These are phyloP conservation scores for Podotricha telesiphe DNA, from an alignment of 2,888 invertebrate species.

Conservation along the genomic window DNA sequence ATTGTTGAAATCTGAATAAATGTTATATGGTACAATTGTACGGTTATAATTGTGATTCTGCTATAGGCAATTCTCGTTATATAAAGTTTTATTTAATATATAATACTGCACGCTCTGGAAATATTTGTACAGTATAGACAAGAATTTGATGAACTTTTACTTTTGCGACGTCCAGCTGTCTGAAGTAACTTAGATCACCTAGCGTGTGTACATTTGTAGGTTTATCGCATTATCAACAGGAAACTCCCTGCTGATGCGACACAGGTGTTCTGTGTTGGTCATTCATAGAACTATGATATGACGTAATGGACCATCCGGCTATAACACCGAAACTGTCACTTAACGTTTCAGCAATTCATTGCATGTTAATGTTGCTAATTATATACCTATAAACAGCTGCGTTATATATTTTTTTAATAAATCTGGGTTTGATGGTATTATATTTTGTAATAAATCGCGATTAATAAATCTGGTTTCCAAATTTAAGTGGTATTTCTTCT, in stretches of 20 bases:
- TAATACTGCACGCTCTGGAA: slow-evolving; percentile 10
- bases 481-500: no score
- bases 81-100: no score
- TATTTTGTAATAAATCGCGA: no score
- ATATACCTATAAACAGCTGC: background rate
- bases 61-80: no score
- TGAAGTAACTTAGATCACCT: slow-evolving; percentile 46
- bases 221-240: slow-evolving; percentile 61
- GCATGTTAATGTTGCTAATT: background rate
- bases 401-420: no score
- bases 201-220: slow-evolving; percentile 27
- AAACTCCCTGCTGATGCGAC: slow-evolving; percentile 61
- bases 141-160: slow-evolving; percentile 40
- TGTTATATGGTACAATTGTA: background rate
- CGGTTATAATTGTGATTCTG: no score
- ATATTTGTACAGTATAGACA: slow-evolving; percentile 22
- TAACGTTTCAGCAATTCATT: background rate
- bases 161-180: slow-evolving; percentile 43
- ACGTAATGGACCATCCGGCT: slow-evolving; percentile 57
- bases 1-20: background rate
- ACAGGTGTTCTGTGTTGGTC: slow-evolving; percentile 58
- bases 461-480: no score
- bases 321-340: slow-evolving; percentile 23
- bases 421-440: no score
- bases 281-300: slow-evolving; percentile 61